Evolutionary conservation across 2,888 invertebrate species (phyloP).

Genomic region (Hoplodrina blanda): DNA sequence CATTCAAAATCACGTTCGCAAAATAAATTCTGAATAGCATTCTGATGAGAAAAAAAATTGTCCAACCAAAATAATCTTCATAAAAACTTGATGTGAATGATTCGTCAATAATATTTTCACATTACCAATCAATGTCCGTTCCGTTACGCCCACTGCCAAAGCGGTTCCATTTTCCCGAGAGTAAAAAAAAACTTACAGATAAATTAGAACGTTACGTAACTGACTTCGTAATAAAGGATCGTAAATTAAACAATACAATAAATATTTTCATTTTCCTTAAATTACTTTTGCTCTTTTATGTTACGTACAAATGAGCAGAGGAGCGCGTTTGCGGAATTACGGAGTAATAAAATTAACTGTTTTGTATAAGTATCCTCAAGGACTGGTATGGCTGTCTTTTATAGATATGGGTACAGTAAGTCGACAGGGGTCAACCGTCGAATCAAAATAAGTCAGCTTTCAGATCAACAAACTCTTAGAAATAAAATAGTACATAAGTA

Average conservation of each 20-base stretch:
- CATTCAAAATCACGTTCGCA: background rate
- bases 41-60: slow-evolving; percentile 5
- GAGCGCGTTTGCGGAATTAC: slow-evolving; percentile 34
- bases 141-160: background rate
- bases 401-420: background rate
- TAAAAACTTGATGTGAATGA: slow-evolving; percentile 11
- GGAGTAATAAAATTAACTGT: slow-evolving; percentile 47
- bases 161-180: slow-evolving; percentile 28
- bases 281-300: slow-evolving; percentile 54
- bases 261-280: slow-evolving; percentile 69
- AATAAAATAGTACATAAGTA: background rate
- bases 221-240: slow-evolving; percentile 62
- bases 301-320: slow-evolving; percentile 42
- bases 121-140: slow-evolving; percentile 20
- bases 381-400: slow-evolving; percentile 13
- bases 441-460: background rate
- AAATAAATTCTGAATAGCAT: slow-evolving; percentile 9
- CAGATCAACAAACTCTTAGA: slow-evolving; percentile 6
- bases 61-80: background rate
- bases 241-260: slow-evolving; percentile 71
- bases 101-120: slow-evolving; percentile 7
- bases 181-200: slow-evolving; percentile 46
- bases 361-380: slow-evolving; percentile 39
- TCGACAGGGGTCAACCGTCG: background rate
- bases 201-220: slow-evolving; percentile 61